Conservation (phyloP, 2,888 invertebrate genomes). For the Micropterix aruncella region DNA sequence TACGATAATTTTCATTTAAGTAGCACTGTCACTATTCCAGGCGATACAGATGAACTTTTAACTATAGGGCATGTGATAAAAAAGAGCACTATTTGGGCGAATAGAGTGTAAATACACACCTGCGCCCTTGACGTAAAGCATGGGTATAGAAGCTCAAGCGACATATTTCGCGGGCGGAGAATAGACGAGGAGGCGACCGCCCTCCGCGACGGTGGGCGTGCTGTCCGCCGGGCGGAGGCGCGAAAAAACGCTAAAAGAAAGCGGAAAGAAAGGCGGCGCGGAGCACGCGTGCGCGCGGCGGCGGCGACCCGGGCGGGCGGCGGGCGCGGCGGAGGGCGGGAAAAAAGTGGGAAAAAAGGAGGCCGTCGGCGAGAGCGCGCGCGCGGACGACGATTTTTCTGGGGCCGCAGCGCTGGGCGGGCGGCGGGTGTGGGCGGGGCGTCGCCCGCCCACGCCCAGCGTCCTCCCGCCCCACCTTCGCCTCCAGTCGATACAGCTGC, state of each 20-base stretch:
- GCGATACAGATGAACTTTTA: too few relatives aligned
- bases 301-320: conserved; percentile 29
- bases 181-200: too few relatives aligned
- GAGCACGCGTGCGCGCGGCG: conserved; percentile 16
- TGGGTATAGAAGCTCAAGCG: too few relatives aligned
- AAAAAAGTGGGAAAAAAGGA: conserved; percentile 7
- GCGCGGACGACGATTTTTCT: conserved; percentile 13
- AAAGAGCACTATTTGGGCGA: too few relatives aligned
- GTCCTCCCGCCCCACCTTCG: conserved; percentile 24
- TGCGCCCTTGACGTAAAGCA: too few relatives aligned
- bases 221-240: not conserved
- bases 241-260: conserved; percentile 4
- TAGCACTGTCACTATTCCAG: too few relatives aligned
- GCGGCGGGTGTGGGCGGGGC: conserved; percentile 16
- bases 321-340: conserved; percentile 14
- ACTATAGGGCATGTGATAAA: too few relatives aligned
- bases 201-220: not conserved
- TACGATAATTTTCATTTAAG: too few relatives aligned
- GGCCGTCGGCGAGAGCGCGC: conserved; percentile 9
- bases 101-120: too few relatives aligned
- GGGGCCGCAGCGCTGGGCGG: conserved; percentile 25
- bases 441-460: conserved; percentile 10
- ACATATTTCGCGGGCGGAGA: too few relatives aligned
- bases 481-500: too few relatives aligned
- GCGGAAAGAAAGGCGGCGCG: conserved; percentile 8